Base-by-base conservation (phyloP, 2,113 vertebrate species). In the Oriolus oriolus region DNA sequence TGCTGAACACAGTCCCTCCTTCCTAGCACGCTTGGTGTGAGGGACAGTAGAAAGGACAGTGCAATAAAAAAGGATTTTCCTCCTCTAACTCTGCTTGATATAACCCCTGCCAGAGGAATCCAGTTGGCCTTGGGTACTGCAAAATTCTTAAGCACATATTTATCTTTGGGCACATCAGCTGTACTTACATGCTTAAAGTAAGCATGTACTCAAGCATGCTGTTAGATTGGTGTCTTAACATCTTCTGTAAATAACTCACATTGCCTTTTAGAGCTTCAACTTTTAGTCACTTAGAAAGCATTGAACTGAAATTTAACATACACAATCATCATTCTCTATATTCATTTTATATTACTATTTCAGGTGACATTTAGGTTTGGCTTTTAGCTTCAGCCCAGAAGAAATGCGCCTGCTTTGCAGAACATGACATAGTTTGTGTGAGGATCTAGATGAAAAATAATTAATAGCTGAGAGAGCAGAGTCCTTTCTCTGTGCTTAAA, bases 111-210 rank as follows among this genome's bases (percentile, higher is more conserved):
- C 59, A 89, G 63, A 89, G 35, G 59, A 88, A 85, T 66, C 87
- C 81, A 13, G 83, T 89, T 81, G 88, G 95, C 79, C 88, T 88
- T 61, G 52, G 71, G 42, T 86, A 81, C 64, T 33, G 52, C 5
- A 1, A 64, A 84, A 78, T 71, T 90, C 88, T 66, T 94, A 57
- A 84, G 79, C 73, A 68, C 47, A 19, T 84, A 92, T 68, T 93
- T 96, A 87, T 89, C 84, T 95, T 84, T 81, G 65, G 71, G 83
- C 68, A 71, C 85, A 84, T 95, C 71, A 86, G 71, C 75, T 86
- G 90, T 75, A 92, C 82, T 88, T 91, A 49, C 35, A 28, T n/a
- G 53, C 56, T 83, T 56, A 70, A 69, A 92, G 83, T 52, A 90
- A 84, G 85, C 71, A 37, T 21, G 79, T 70, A 74, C 77, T 87